Percentiles rank a stretch among this genome's conserved stretches.
Conservation (phyloP, 2,113 vertebrate genomes). For the Zootoca vivipara region DNA sequence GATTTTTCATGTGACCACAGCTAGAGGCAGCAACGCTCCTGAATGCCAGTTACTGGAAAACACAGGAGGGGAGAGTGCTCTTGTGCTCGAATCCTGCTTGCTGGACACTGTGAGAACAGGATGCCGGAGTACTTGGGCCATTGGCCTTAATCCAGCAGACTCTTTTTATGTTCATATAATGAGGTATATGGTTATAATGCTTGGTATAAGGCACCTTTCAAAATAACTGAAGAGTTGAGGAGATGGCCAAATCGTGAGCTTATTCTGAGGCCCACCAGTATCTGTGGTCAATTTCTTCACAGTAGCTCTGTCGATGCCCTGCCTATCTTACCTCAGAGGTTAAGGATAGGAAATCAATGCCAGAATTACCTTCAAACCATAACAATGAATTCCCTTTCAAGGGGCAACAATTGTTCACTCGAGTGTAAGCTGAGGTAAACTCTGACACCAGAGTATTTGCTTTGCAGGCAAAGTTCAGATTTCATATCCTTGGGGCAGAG, state of each 20-base stretch:
- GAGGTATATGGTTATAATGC: too few relatives aligned
- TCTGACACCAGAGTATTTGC: neutral
- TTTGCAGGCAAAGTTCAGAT: neutral
- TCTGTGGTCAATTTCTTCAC: neutral
- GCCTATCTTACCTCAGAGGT: neutral
- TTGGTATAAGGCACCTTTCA: too few relatives aligned
- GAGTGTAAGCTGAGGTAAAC: neutral
- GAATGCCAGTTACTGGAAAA: too few relatives aligned
- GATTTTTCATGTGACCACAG: neutral
- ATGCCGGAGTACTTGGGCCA: too few relatives aligned
- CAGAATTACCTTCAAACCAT: neutral
- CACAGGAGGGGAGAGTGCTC: too few relatives aligned
- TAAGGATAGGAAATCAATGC: neutral
- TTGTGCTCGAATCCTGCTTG: too few relatives aligned
- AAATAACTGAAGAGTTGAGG: neutral
- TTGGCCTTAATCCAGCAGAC: too few relatives aligned
- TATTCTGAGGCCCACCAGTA: neutral
- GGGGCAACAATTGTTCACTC: neutral
- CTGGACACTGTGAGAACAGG: too few relatives aligned
- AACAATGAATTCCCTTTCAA: neutral
- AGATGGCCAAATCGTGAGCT: neutral
- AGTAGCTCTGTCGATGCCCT: neutral
- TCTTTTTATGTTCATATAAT: too few relatives aligned
- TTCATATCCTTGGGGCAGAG: conserved; percentile 20
- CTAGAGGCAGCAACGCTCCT: too few relatives aligned